A percentile compares a stretch with the other conserved stretches of the same genome.
Evolutionary conservation across 2,797 vertebrate species (phyloP).

Genomic region (Sebastolobus altivelis): DNA sequence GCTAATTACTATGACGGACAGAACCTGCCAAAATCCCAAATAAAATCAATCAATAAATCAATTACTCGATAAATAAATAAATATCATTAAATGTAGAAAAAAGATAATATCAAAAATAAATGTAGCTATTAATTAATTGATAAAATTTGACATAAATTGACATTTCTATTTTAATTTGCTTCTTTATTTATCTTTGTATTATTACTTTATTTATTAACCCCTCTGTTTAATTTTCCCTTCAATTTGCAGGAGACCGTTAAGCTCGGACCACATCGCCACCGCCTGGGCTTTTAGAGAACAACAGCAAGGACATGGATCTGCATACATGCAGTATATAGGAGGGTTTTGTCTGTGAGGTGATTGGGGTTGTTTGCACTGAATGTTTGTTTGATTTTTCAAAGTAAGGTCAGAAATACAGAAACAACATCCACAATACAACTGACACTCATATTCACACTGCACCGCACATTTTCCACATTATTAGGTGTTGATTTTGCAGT

Average conservation of each 20-base stretch:
- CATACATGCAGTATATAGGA: neutral
- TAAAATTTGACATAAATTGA: no score
- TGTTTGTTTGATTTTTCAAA: neutral
- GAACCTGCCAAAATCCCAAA: no score
- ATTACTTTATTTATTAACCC: no score
- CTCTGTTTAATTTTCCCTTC: no score
- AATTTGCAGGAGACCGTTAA: neutral
- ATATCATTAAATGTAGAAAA: no score
- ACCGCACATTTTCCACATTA: neutral
- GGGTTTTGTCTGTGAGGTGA: neutral
- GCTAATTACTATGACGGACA: no score
- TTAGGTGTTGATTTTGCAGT: neutral
- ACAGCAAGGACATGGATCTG: neutral
- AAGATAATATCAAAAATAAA: no score
- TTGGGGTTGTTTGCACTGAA: neutral
- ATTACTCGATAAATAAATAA: no score
- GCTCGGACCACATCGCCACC: constrained; percentile 42
- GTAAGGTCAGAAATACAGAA: neutral
- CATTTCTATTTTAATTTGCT: no score
- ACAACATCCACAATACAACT: neutral
- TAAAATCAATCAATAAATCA: no score
- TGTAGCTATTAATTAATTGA: no score
- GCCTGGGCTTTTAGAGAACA: constrained; percentile 43
- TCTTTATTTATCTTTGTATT: no score
- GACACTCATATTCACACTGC: neutral